Conservation (phyloP, 2,113 vertebrate genomes). For the Callorhinus ursinus region DNA sequence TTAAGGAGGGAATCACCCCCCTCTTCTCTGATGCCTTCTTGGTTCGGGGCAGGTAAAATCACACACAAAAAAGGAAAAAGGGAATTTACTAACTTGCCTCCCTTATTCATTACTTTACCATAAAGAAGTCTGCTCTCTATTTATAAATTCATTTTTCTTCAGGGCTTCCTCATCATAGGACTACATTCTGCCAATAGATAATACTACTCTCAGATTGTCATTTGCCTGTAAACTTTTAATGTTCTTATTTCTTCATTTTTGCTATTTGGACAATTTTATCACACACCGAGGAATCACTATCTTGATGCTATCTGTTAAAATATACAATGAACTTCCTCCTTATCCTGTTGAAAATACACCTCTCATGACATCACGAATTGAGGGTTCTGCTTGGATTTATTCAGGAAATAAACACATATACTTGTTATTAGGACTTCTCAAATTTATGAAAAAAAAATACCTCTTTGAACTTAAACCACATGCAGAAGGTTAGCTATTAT, state of each 20-base stretch:
- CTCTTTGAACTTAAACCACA: not conserved
- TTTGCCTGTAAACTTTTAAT: constrained; percentile 49
- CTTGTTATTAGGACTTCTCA: not conserved
- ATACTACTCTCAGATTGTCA: not conserved
- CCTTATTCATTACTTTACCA: not conserved
- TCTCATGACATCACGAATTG: not conserved
- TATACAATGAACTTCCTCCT: not conserved
- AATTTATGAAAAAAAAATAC: constrained; percentile 64
- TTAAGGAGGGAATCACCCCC: not conserved
- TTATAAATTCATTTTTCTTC: not conserved
- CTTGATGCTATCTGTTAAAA: not conserved
- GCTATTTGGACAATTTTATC: not conserved
- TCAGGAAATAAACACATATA: not conserved
- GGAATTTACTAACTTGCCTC: not conserved
- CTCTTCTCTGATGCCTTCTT: not conserved
- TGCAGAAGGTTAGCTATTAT: not conserved
- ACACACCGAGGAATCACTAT: not conserved
- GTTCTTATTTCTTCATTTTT: constrained; percentile 12
- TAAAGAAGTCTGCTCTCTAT: not conserved
- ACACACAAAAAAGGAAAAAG: not conserved
- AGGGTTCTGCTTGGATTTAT: not conserved
- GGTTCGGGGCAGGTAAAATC: not conserved
- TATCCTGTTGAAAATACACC: not conserved
- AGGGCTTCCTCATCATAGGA: not conserved
- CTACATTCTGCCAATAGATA: not conserved